These are phyloP conservation scores for Peromyscus aztecus DNA, from an alignment of 2,797 vertebrate genomes.

Conservation along the genomic window DNA sequence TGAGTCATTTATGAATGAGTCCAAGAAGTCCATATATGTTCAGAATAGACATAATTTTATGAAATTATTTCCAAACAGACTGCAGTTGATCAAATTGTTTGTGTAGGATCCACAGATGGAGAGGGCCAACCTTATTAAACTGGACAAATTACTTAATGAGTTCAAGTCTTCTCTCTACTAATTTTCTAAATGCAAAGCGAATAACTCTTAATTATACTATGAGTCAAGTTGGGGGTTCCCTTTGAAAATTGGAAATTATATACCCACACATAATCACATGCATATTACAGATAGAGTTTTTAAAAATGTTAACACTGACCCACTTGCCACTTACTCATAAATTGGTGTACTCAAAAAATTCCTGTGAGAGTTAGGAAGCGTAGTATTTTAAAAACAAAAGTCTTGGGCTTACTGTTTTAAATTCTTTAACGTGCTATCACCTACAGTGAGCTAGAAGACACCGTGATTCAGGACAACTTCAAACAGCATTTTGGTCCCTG, in stretches of 20 bases:
- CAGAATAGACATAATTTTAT: neutral
- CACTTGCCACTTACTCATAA: neutral
- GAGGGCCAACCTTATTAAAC: neutral
- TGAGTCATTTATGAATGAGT: neutral
- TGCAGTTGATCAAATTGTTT: neutral
- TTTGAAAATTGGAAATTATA: conserved; percentile 43
- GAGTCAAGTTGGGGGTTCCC: neutral
- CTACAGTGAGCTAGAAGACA: neutral
- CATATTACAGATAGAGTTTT: neutral
- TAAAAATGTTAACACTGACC: neutral
- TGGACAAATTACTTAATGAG: conserved; percentile 54
- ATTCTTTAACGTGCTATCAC: neutral
- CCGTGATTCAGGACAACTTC: neutral
- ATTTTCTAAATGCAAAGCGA: conserved; percentile 49
- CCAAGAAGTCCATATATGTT: neutral
- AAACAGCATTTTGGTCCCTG: neutral
- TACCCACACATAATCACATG: neutral
- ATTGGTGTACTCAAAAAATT: neutral
- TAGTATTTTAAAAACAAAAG: conserved; percentile 1
- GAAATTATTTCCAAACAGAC: neutral
- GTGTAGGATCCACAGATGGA: neutral
- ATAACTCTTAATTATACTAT: neutral
- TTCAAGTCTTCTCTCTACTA: conserved; percentile 37
- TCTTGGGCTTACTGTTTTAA: neutral
- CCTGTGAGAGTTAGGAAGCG: neutral